Conservation (phyloP, 1,140 invertebrate genomes). For the Drosophila kurseongensis region DNA sequence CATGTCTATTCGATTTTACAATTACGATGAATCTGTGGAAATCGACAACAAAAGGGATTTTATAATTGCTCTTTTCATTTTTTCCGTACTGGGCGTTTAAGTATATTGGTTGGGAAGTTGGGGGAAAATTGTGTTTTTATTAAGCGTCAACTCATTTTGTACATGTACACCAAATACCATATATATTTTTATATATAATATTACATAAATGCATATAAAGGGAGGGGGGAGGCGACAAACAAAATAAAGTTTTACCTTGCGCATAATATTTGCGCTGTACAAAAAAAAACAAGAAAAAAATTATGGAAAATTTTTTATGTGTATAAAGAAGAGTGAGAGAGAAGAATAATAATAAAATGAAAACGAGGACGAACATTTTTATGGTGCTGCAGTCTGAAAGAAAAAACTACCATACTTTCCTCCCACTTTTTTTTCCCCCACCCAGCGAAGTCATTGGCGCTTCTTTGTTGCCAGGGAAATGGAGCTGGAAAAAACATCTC, state of each 20-base stretch:
- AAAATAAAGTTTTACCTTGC: constrained; percentile 48
- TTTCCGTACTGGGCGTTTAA: constrained; percentile 20
- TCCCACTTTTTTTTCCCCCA: constrained; percentile 4
- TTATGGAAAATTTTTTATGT: constrained; percentile 49
- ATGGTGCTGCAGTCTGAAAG: constrained; percentile 32
- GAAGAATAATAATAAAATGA: constrained; percentile 56
- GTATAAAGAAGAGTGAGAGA: not conserved
- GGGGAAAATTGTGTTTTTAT: constrained; percentile 33
- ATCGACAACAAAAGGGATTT: constrained; percentile 42
- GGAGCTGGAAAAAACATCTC: constrained; percentile 28
- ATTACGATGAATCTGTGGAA: constrained; percentile 39
- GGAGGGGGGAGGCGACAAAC: constrained; percentile 12
- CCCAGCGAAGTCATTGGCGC: constrained; percentile 37
- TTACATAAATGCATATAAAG: constrained; percentile 11
- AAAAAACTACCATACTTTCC: constrained; percentile 35
- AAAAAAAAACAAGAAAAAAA: constrained; percentile 11
- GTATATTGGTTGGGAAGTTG: constrained; percentile 12
- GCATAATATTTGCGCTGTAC: constrained; percentile 41
- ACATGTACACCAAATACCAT: constrained; percentile 6
- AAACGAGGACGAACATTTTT: constrained; percentile 63
- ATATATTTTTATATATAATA: constrained; percentile 6
- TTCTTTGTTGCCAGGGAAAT: constrained; percentile 42
- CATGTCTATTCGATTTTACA: constrained; percentile 24
- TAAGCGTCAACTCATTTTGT: constrained; percentile 27
- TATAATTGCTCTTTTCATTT: constrained; percentile 47